A percentile compares a stretch with the other conserved stretches of the same genome.
Evolutionary conservation across 35 echinoderm and acorn worm genomes (phyloP).

Genomic region (Holothuria glaberrima): DNA sequence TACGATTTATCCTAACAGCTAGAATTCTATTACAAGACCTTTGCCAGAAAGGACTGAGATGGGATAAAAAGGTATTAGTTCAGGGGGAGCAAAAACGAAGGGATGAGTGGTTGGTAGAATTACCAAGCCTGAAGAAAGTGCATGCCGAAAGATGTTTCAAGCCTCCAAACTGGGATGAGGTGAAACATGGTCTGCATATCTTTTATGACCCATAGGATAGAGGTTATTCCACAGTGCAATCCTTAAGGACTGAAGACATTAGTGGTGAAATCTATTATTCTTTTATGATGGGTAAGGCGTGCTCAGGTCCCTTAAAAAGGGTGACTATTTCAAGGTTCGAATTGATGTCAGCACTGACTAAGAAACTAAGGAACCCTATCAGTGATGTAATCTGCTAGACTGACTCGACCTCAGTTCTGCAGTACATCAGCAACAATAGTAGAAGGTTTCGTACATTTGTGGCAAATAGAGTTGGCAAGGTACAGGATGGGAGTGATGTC

Average conservation of each 20-base stretch:
- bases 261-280: slow-evolving; percentile 21
- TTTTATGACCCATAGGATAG: slow-evolving; percentile 66
- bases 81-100: no score
- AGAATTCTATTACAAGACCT: no score
- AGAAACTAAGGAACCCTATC: slow-evolving; percentile 38
- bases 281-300: slow-evolving; percentile 34
- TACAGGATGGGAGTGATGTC: slow-evolving; percentile 5
- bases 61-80: no score
- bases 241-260: slow-evolving; percentile 3
- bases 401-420: slow-evolving; percentile 57
- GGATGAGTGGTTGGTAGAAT: neutral
- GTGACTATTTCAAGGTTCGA: slow-evolving; percentile 64
- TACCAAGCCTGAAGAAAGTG: neutral
- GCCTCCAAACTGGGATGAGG: neutral
- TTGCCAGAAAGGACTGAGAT: no score
- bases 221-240: slow-evolving; percentile 59
- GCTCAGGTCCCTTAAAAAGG: slow-evolving; percentile 53
- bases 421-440: slow-evolving; percentile 43
- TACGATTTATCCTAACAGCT: no score
- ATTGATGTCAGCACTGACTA: slow-evolving; percentile 53
- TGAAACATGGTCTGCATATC: neutral
- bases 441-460: slow-evolving; percentile 56
- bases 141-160: slow-evolving; percentile 45
- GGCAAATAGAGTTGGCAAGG: slow-evolving; percentile 39
- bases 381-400: slow-evolving; percentile 21